These are phyloP conservation scores for Psococerastis gibbosa DNA, from an alignment of 2,888 invertebrate species.

Conservation along the genomic window DNA sequence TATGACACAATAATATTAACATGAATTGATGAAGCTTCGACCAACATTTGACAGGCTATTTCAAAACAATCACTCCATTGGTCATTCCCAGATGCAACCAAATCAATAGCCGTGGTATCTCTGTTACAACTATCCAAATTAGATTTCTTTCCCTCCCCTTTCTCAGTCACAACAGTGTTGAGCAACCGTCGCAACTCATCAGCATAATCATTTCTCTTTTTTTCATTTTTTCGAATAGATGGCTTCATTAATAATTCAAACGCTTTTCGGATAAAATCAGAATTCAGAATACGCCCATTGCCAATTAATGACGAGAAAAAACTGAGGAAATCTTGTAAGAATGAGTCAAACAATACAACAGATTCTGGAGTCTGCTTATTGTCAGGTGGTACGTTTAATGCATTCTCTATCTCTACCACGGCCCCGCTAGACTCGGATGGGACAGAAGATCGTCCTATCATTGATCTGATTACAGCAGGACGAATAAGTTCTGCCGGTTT, in stretches of 20 bases:
- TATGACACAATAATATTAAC: neutral
- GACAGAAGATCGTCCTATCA: too few species aligned
- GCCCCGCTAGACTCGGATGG: too few species aligned
- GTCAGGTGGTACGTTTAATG: too few species aligned
- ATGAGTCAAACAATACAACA: neutral
- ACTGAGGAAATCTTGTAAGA: slow-evolving; percentile 1
- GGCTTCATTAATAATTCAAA: neutral
- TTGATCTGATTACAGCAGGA: too few species aligned
- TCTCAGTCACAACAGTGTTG: slow-evolving; percentile 1
- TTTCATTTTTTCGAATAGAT: neutral
- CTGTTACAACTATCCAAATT: neutral
- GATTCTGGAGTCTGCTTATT: too few species aligned
- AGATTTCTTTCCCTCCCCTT: neutral
- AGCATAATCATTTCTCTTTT: neutral
- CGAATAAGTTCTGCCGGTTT: neutral
- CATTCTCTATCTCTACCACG: too few species aligned
- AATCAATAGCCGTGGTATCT: neutral
- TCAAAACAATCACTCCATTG: slow-evolving; percentile 9
- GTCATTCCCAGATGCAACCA: neutral
- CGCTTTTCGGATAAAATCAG: neutral
- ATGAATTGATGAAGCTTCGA: slow-evolving; percentile 4
- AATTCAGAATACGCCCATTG: neutral
- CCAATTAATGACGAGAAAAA: neutral
- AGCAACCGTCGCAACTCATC: slow-evolving; percentile 1
- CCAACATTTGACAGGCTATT: slow-evolving; percentile 11